These are phyloP conservation scores for Oophaga pumilio DNA, from an alignment of 2,113 vertebrate genomes.

Conservation along the genomic window DNA sequence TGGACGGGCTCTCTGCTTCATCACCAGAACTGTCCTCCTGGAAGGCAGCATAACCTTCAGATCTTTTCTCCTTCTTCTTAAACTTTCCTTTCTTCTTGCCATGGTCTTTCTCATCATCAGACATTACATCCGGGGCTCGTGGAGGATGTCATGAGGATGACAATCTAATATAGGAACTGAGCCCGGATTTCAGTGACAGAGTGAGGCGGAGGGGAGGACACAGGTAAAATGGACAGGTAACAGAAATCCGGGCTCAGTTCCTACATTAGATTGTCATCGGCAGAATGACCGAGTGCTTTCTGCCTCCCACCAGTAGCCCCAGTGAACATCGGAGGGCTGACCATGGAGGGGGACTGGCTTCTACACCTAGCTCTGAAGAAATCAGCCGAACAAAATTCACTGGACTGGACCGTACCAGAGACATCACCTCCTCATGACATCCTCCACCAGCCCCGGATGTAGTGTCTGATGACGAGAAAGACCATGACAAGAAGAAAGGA, in stretches of 20 bases:
- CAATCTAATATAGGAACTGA: constrained; percentile 61
- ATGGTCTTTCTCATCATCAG: constrained; percentile 97
- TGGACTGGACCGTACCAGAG: constrained; percentile 90
- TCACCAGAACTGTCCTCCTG: constrained; percentile 98
- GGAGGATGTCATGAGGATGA: constrained; percentile 87
- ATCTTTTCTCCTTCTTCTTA: constrained; percentile 97
- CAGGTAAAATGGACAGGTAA: constrained; percentile 86
- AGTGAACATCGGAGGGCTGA: constrained; percentile 91
- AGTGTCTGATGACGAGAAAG: constrained; percentile 94
- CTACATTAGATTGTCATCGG: constrained; percentile 60
- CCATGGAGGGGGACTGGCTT: constrained; percentile 87
- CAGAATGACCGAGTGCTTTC: constrained; percentile 98
- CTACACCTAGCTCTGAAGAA: constrained; percentile 97
- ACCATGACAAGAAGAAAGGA: constrained; percentile 97
- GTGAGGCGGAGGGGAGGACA: no score
- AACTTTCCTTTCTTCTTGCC: constrained; percentile 99
- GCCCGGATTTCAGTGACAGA: constrained; percentile 68
- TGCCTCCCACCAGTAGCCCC: constrained; percentile 96
- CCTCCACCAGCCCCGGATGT: constrained; percentile 88
- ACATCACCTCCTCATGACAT: constrained; percentile 92
- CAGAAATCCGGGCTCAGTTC: constrained; percentile 64
- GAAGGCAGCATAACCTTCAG: constrained; percentile 97
- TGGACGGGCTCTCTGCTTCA: constrained; percentile 97
- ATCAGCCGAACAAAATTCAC: constrained; percentile 98
- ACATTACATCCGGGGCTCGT: constrained; percentile 88